Percentiles rank a stretch among this genome's conserved stretches.
phyloP scores from a whole-genome alignment of 2,113 vertebrate species.

The Ctenodactylus gundi region DNA sequence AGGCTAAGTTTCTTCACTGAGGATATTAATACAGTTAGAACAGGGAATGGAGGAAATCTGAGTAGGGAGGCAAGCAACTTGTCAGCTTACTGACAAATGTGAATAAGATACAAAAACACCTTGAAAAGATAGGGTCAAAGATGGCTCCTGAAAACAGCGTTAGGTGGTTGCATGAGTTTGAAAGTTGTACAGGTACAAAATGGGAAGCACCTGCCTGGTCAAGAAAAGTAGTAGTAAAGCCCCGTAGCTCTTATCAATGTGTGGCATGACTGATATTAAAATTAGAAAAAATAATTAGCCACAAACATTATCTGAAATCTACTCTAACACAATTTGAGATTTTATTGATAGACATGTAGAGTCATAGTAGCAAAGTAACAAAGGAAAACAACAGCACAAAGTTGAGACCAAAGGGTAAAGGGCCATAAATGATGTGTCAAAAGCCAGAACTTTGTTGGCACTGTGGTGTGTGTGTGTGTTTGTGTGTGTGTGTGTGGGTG shows the following conservation, averaged over 20 bases:
- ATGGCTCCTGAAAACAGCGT: background rate
- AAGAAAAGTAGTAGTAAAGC: background rate
- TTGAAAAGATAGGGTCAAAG: background rate
- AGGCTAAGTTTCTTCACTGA: background rate
- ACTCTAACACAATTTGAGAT: background rate
- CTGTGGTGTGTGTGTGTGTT: no score
- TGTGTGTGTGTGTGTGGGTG: background rate
- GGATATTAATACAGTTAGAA: background rate
- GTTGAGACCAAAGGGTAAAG: background rate
- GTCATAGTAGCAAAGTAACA: background rate
- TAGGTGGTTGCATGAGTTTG: background rate
- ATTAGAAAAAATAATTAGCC: background rate
- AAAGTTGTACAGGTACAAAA: slow-evolving; percentile 5
- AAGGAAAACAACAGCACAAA: background rate
- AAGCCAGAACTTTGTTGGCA: background rate
- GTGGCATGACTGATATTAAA: background rate
- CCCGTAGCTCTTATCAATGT: background rate
- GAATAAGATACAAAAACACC: slow-evolving; percentile 33
- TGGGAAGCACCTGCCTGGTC: background rate
- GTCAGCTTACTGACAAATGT: background rate
- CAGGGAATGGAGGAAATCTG: background rate
- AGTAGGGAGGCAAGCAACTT: background rate
- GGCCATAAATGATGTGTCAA: background rate
- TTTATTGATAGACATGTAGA: background rate
- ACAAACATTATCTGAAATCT: background rate